Evolutionary conservation across 2,797 vertebrate species (phyloP).

Genomic region (Nannoperca australis): DNA sequence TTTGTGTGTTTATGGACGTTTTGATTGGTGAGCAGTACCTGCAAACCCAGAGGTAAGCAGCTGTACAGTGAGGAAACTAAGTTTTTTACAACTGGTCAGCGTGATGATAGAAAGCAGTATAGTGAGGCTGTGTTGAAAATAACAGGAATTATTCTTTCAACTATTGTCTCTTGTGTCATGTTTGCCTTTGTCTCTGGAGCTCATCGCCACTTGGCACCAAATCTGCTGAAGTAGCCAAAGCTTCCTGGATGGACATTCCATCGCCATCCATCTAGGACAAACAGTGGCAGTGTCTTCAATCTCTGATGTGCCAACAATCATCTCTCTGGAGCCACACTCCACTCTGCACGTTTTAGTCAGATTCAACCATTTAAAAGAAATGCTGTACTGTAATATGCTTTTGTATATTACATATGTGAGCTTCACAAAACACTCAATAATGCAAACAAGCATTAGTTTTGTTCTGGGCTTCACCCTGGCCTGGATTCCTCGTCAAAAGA

Average conservation of each 20-base stretch:
- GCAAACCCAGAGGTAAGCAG: no score
- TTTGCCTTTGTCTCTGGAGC: slow-evolving; percentile 29
- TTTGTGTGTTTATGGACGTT: no score
- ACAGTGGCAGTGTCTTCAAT: slow-evolving; percentile 34
- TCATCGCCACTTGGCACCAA: slow-evolving; percentile 26
- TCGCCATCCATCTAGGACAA: slow-evolving; percentile 25
- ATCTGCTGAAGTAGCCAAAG: slow-evolving; percentile 21
- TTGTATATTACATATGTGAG: background rate
- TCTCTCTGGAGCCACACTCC: slow-evolving; percentile 1
- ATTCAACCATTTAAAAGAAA: slow-evolving; percentile 1
- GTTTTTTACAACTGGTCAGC: background rate
- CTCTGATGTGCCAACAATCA: slow-evolving; percentile 22
- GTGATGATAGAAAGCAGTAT: background rate
- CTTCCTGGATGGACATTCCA: slow-evolving; percentile 22
- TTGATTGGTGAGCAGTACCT: no score
- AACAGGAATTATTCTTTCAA: background rate
- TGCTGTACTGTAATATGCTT: slow-evolving; percentile 7
- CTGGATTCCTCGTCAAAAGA: slow-evolving; percentile 29
- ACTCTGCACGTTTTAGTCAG: background rate
- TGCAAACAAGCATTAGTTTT: slow-evolving; percentile 35
- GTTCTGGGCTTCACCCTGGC: slow-evolving; percentile 2
- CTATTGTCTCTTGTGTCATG: slow-evolving; percentile 18
- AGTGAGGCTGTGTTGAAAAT: background rate
- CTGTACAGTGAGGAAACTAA: no score
- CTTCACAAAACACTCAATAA: slow-evolving; percentile 9